phyloP scores from a whole-genome alignment of 2,113 vertebrate species.

The Manacus vitellinus region DNA sequence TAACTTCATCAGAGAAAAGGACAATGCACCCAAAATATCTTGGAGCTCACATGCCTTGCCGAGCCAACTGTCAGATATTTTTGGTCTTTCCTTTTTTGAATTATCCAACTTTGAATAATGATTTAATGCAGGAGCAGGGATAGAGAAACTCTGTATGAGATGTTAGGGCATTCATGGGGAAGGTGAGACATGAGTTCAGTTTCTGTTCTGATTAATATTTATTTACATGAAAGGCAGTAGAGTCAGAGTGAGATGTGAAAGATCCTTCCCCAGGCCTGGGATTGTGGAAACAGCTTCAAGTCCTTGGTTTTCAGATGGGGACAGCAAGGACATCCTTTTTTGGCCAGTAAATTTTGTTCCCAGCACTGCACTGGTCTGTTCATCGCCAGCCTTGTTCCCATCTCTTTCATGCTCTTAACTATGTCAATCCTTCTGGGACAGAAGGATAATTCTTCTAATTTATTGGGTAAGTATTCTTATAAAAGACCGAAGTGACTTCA shows the following conservation, averaged over 20 bases:
- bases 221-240: not conserved
- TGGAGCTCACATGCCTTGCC: not conserved
- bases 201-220: not conserved
- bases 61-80: conserved; percentile 3
- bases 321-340: not conserved
- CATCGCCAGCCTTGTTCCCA: not conserved
- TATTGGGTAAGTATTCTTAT: not conserved
- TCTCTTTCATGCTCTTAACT: not conserved
- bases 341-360: not conserved
- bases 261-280: not conserved
- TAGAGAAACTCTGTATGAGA: not conserved
- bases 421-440: not conserved
- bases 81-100: not conserved
- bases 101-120: not conserved
- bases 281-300: not conserved
- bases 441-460: not conserved
- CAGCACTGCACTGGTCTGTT: not conserved
- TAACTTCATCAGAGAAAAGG: not conserved
- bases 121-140: not conserved
- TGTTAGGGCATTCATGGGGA: not conserved
- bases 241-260: not conserved
- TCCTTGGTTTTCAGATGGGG: not conserved
- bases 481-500: not conserved
- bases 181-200: not conserved
- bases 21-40: not conserved